Conservation (phyloP, 2,797 vertebrate species). For the Sebastes miniatus region DNA sequence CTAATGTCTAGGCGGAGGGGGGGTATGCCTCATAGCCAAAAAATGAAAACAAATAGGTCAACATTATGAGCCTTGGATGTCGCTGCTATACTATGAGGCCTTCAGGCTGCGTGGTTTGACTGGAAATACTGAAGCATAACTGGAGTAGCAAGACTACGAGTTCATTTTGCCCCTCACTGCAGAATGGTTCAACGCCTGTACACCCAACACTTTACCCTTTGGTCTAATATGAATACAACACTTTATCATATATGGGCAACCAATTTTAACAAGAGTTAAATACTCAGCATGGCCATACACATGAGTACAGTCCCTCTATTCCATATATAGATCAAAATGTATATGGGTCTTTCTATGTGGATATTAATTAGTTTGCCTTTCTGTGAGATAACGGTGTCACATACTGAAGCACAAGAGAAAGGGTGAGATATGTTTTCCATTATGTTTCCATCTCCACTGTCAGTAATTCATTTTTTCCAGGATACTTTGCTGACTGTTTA, state of each 20-base stretch:
- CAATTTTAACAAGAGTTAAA: not conserved
- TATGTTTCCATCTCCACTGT: not conserved
- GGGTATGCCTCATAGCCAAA: conserved; percentile 53
- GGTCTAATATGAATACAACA: conserved; percentile 1
- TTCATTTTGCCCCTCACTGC: conserved; percentile 30
- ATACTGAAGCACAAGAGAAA: not conserved
- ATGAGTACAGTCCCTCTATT: not conserved
- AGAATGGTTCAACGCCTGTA: conserved; percentile 2
- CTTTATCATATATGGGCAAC: conserved; percentile 14
- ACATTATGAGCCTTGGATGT: conserved; percentile 40
- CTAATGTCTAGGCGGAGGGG: conserved; percentile 63
- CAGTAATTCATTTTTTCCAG: not conserved
- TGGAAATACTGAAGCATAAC: conserved; percentile 32
- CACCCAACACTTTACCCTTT: not conserved
- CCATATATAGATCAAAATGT: not conserved
- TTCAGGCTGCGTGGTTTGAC: conserved; percentile 20
- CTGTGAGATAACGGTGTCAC: not conserved
- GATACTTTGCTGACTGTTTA: not conserved
- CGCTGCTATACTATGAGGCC: conserved; percentile 15
- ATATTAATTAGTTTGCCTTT: not conserved
- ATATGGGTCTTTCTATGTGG: not conserved
- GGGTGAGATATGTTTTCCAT: not conserved
- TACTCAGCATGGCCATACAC: not conserved
- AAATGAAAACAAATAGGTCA: conserved; percentile 65
- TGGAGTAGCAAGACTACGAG: not conserved